Conservation (phyloP, 2,797 vertebrate genomes). For the Labroides dimidiatus region DNA sequence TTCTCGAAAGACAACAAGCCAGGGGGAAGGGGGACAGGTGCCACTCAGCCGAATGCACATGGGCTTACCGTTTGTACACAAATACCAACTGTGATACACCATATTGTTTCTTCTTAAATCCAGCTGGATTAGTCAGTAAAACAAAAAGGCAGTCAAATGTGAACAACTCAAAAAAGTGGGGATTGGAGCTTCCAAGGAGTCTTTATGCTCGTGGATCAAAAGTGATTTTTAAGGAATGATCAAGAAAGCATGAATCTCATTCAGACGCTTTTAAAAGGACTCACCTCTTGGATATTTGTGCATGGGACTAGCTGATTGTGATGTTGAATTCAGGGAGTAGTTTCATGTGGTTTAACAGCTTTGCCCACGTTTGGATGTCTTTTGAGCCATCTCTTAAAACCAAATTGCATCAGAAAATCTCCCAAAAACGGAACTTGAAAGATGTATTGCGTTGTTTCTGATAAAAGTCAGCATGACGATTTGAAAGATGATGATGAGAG, state of each 20-base stretch:
- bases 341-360: not conserved
- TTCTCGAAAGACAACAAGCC: constrained; percentile 68
- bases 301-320: constrained; percentile 8
- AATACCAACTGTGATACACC: constrained; percentile 76
- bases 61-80: constrained; percentile 74
- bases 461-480: constrained; percentile 34
- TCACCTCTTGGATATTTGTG: constrained; percentile 31
- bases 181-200: constrained; percentile 53
- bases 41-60: constrained; percentile 79
- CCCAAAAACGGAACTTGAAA: constrained; percentile 23
- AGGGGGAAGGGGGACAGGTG: constrained; percentile 78
- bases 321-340: constrained; percentile 19
- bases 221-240: constrained; percentile 54
- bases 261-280: constrained; percentile 30
- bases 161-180: constrained; percentile 61
- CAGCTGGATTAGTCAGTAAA: constrained; percentile 72
- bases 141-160: constrained; percentile 73
- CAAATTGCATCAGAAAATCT: constrained; percentile 33
- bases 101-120: constrained; percentile 77
- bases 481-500: constrained; percentile 32
- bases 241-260: constrained; percentile 48
- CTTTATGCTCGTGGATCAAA: constrained; percentile 62
- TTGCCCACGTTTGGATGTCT: constrained; percentile 15
- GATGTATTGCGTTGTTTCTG: constrained; percentile 28
- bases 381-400: constrained; percentile 35